Base-by-base conservation (phyloP, 2,888 invertebrate species). In the Aphidoletes aphidimyza region DNA sequence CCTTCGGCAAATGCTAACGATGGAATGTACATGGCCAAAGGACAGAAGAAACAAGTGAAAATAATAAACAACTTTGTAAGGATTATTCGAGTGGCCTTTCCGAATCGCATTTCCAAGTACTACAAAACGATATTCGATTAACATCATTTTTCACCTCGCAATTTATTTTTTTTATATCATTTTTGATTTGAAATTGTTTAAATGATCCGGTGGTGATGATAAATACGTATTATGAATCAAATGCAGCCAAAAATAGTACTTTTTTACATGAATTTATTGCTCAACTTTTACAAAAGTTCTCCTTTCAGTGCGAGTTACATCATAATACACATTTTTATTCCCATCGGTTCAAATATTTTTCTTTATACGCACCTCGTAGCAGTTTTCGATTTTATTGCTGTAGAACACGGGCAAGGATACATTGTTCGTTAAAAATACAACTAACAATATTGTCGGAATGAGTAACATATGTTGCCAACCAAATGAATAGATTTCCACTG, bases 381-480 rank as follows among this genome's bases (percentile, higher is more conserved):
- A 91, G 84, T 91, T 91, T 11, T 91, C 90, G 0, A 91, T 88
- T 84, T 90, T 89, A 36, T 92, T 90, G 59, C 90, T 89, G 86
- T 91, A 91, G 86, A 91, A 92, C 0, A 92, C 90, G 0, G 92
- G 92, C n/a, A 91, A 88, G 85, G 91, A 91, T 0, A 91, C 85
- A 85, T 88, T 90, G 83, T 89, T 87, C 14, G 89, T 86, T 14
- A 88, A 83, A 0, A 89, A 89, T 1, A 88, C 86, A 11, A 88
- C 90, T 0, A 89, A 86, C 19, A 91, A 85, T 86, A 91, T 90
- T 0, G 90, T 87, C 0, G 91, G n/a, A 0, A 90, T 88, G 11
- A 89, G 86, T 22, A 89, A 87, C n/a, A 89, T 86, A 85, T 91
- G 91, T 86, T 89, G 90, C 0, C 91, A 89, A 0, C 92, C 92